Evolutionary conservation across 2,113 vertebrate genomes (phyloP).

Genomic region (Bagarius yarrelli): DNA sequence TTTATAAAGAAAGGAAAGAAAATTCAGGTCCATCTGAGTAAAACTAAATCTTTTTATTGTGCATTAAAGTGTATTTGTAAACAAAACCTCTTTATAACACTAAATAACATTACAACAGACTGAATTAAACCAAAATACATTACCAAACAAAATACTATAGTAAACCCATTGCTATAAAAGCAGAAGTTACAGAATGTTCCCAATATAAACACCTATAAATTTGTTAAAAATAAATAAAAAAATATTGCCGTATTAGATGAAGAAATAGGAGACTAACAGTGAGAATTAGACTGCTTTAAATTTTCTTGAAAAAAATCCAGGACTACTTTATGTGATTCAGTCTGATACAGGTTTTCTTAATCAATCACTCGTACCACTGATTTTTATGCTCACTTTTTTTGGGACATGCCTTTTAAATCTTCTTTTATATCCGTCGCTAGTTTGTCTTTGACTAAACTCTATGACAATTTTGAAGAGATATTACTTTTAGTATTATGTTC

Average conservation of each 20-base stretch:
- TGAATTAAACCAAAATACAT: background rate
- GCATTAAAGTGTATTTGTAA: conserved; percentile 10
- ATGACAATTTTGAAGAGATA: background rate
- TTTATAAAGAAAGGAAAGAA: background rate
- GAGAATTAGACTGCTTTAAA: background rate
- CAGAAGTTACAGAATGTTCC: too few relatives aligned
- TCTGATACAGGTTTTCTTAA: background rate
- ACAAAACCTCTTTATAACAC: background rate
- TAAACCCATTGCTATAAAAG: too few relatives aligned
- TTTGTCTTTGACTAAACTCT: background rate
- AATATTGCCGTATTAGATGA: background rate
- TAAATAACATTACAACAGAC: background rate
- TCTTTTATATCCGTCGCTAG: background rate
- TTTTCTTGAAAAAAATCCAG: background rate
- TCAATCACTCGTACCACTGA: background rate
- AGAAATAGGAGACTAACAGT: background rate
- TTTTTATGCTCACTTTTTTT: background rate
- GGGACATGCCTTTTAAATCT: background rate
- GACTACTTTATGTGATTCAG: background rate
- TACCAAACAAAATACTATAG: too few relatives aligned
- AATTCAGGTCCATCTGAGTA: background rate
- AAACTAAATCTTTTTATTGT: conserved; percentile 30
- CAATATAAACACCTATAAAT: too few relatives aligned
- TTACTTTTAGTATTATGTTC: conserved; percentile 14
- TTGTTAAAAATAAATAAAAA: too few relatives aligned